A percentile compares a stretch with the other conserved stretches of the same genome.
phyloP scores from a whole-genome alignment of 2,797 vertebrate species.

The Poeciliopsis gracilis region DNA sequence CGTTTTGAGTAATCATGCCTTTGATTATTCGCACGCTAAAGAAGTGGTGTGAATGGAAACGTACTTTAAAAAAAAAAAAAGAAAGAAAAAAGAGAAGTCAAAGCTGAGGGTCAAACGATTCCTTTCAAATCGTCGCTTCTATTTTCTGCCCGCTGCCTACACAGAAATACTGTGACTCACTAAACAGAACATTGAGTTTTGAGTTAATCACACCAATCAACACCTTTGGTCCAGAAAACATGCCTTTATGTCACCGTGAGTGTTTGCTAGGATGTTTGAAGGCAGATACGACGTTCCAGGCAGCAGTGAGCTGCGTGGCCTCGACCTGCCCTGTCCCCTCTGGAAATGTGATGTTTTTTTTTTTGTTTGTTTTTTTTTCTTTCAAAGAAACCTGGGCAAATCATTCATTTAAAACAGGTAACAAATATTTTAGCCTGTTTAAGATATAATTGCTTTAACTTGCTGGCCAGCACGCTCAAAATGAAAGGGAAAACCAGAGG shows the following conservation, averaged over 20 bases:
- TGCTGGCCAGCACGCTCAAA: constrained; percentile 18
- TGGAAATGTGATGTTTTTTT: constrained; percentile 24
- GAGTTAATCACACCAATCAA: constrained; percentile 64
- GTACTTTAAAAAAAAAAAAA: constrained; percentile 3
- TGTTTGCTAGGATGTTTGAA: constrained; percentile 49
- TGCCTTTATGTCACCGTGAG: constrained; percentile 36
- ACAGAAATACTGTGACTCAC: constrained; percentile 49
- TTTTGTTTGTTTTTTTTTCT: too few relatives aligned
- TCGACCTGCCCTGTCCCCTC: constrained; percentile 43
- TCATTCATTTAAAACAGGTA: constrained; percentile 53
- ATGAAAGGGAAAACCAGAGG: constrained; percentile 37
- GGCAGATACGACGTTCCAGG: constrained; percentile 42
- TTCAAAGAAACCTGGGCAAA: constrained; percentile 44
- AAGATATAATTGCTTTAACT: constrained; percentile 70
- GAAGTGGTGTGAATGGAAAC: constrained; percentile 50
- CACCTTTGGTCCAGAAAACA: constrained; percentile 54
- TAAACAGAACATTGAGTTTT: constrained; percentile 40
- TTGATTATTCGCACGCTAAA: constrained; percentile 49
- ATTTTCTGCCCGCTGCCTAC: constrained; percentile 64
- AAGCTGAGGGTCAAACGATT: constrained; percentile 63
- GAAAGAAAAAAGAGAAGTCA: constrained; percentile 35
- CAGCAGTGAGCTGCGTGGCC: constrained; percentile 39
- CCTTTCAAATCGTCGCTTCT: constrained; percentile 52
- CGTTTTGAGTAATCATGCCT: background rate
- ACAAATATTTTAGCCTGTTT: constrained; percentile 48